Conservation (phyloP, 2,797 vertebrate species). For the Urosaurus nigricauda region DNA sequence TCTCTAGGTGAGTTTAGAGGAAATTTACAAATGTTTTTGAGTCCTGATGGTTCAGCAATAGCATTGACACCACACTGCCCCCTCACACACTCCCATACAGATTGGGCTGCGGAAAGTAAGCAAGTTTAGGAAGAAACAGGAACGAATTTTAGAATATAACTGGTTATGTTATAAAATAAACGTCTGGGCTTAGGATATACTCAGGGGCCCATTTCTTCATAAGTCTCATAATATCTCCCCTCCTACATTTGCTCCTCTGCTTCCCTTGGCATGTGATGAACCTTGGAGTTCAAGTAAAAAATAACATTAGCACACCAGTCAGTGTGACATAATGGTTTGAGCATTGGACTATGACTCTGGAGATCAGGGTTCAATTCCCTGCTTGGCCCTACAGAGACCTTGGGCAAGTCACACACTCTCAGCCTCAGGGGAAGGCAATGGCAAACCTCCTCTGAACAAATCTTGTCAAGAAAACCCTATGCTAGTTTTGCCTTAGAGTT, state of each 20-base stretch:
- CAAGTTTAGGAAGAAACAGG: background rate
- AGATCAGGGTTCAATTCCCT: too few relatives aligned
- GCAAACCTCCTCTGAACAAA: too few relatives aligned
- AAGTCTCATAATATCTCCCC: background rate
- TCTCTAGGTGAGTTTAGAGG: background rate
- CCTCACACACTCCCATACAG: background rate
- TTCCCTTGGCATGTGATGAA: background rate
- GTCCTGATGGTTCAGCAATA: background rate
- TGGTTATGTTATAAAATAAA: background rate
- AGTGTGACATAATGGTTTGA: too few relatives aligned
- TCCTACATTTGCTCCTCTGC: background rate
- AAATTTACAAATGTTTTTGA: background rate
- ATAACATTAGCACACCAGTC: too few relatives aligned
- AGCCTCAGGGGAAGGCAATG: too few relatives aligned
- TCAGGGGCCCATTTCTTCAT: background rate
- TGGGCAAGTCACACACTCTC: too few relatives aligned
- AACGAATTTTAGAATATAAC: too few relatives aligned
- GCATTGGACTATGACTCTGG: too few relatives aligned
- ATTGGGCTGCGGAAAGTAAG: background rate
- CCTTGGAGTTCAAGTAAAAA: background rate
- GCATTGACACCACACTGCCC: background rate
- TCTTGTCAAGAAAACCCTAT: too few relatives aligned
- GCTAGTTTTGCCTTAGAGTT: too few relatives aligned
- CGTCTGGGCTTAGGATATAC: too few relatives aligned
- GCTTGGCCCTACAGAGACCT: too few relatives aligned